Percentiles rank a stretch among this genome's conserved stretches.
Conservation (phyloP, 2,797 vertebrate species). For the Micrastur ruficollis region DNA sequence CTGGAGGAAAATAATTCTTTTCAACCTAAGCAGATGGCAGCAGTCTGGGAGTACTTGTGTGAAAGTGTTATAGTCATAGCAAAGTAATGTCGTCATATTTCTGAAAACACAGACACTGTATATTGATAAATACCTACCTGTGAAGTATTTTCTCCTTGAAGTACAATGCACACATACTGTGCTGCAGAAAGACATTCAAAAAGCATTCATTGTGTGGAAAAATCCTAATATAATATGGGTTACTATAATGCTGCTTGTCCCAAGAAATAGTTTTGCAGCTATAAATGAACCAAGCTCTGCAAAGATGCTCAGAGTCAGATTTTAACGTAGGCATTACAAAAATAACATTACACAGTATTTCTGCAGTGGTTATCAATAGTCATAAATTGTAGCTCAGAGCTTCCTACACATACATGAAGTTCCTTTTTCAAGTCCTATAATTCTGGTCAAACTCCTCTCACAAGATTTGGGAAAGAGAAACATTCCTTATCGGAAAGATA, state of each 20-base stretch:
- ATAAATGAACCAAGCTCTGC: not conserved
- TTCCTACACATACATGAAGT: not conserved
- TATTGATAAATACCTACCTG: not conserved
- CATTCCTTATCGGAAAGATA: not conserved
- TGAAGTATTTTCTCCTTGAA: not conserved
- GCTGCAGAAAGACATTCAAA: not conserved
- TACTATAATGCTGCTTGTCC: not conserved
- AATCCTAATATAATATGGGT: not conserved
- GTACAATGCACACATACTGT: not conserved
- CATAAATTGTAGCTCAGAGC: not conserved
- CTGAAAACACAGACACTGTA: not conserved
- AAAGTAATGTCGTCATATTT: not conserved
- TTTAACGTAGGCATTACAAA: not conserved
- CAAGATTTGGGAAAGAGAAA: not conserved
- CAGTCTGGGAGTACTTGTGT: not conserved
- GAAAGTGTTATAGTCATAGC: not conserved
- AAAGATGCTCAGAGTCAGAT: not conserved
- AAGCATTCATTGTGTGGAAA: not conserved
- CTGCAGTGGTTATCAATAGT: not conserved
- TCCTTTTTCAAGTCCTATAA: not conserved
- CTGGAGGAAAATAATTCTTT: not conserved
- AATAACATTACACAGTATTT: not conserved
- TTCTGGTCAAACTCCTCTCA: not conserved
- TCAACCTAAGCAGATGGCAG: not conserved
- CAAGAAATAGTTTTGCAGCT: not conserved